Conservation (phyloP, 2,888 invertebrate genomes). For the Chloroclystis v-ata region DNA sequence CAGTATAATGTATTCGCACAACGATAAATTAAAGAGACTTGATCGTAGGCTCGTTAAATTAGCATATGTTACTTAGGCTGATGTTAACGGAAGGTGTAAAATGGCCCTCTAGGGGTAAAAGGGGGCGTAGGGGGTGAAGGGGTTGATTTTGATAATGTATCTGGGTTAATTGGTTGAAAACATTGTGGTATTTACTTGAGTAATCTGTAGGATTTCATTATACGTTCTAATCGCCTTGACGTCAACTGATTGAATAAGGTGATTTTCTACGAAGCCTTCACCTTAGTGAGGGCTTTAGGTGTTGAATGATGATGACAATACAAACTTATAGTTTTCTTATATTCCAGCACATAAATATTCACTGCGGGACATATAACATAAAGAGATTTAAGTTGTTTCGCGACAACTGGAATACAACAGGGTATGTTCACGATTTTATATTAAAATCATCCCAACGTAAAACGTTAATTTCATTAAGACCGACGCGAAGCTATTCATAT, state of each 20-base stretch:
- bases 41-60: slow-evolving; percentile 28
- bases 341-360: too few relatives aligned
- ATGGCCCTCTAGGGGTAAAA: slow-evolving; percentile 7
- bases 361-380: too few relatives aligned
- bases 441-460: too few relatives aligned
- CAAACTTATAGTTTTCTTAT: too few relatives aligned
- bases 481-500: too few relatives aligned
- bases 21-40: slow-evolving; percentile 25
- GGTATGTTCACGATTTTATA: too few relatives aligned
- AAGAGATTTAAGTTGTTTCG: too few relatives aligned
- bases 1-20: slow-evolving; percentile 10
- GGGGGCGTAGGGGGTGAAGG: slow-evolving; percentile 2
- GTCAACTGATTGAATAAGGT: not conserved
- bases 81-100: slow-evolving; percentile 22
- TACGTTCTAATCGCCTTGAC: not conserved
- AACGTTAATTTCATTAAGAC: too few relatives aligned
- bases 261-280: too few relatives aligned
- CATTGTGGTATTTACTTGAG: not conserved
- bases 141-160: slow-evolving; percentile 13
- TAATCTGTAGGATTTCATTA: not conserved
- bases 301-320: too few relatives aligned
- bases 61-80: slow-evolving; percentile 24
- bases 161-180: slow-evolving; percentile 14
- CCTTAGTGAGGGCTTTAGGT: too few relatives aligned
- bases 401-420: too few relatives aligned